Percentiles rank a stretch among this genome's conserved stretches.
These are phyloP conservation scores for Pachypanchax playfairii DNA, from an alignment of 2,113 vertebrate species.

Conservation along the genomic window DNA sequence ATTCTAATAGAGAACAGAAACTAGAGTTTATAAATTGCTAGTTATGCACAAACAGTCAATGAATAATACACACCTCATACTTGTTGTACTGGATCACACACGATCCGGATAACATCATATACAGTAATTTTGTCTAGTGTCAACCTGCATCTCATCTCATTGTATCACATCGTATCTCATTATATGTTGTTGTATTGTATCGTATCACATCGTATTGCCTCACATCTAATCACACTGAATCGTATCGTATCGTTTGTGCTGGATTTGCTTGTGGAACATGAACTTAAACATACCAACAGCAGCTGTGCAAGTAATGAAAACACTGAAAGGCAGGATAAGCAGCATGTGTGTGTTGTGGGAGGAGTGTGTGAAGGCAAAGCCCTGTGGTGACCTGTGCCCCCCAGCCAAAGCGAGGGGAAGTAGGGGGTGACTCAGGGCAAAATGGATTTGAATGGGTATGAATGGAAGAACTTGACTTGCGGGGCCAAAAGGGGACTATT, in stretches of 20 bases:
- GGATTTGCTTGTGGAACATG: conserved; percentile 12
- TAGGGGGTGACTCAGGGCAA: conserved; percentile 60
- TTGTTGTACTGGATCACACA: too few relatives aligned
- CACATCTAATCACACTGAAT: not conserved
- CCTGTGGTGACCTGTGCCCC: conserved; percentile 79
- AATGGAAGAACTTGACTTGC: conserved; percentile 83
- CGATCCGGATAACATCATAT: too few relatives aligned
- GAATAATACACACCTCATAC: too few relatives aligned
- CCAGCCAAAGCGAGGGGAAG: conserved; percentile 77
- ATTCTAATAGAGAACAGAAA: too few relatives aligned
- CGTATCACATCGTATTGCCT: not conserved
- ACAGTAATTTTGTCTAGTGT: too few relatives aligned
- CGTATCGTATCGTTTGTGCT: not conserved
- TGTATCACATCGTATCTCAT: not conserved
- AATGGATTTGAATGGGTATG: conserved; percentile 65
- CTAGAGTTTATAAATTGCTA: too few relatives aligned
- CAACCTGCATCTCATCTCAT: too few relatives aligned
- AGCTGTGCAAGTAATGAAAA: conserved; percentile 60
- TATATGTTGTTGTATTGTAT: not conserved
- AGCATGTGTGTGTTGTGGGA: conserved; percentile 46
- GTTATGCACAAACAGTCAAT: too few relatives aligned
- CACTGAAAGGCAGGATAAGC: conserved; percentile 41
- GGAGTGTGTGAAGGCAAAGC: conserved; percentile 67
- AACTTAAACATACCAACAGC: conserved; percentile 39
- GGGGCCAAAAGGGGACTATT: conserved; percentile 75